Evolutionary conservation across 1,140 invertebrate genomes (phyloP), one percentile per base, ranked within the genome.

Genomic region (Cyphomyrmex costatus): DNA sequence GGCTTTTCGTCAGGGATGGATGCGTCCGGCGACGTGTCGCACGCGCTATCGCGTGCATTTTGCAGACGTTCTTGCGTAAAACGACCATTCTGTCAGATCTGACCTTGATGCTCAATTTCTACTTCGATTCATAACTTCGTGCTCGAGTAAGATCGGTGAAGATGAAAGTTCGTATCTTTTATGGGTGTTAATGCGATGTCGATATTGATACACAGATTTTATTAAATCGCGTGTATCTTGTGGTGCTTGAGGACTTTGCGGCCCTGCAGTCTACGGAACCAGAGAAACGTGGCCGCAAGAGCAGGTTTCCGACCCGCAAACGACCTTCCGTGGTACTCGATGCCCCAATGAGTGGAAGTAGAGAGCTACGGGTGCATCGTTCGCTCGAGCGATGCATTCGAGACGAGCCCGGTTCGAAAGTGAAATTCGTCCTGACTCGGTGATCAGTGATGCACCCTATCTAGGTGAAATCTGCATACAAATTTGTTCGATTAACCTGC

Each of bases 241-340:
- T 24, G 51, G 6, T 8, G 24, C 51, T 21, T 3, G 24, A 19
- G 49, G 24, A 61, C 42, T 46, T 83, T 73, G 79, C 79, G 79
- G 24, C 53, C 66, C 66, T 70, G 58, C 21, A 0, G 3, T n/a
- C 36, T 16, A 21, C 12, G 21, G 56, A 63, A 66, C 42, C 33
- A 61, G 66, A 82, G 49, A 68, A 86, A 86, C 53, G 77, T 51
- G 30, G 65, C 51, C 51, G 79, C 79, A 61, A 74, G 36, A 82
- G 65, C 77, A 46, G 74, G 53, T 89, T 87, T 89, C 24, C 74
- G 66, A 85, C 66, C 68, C 42, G 42, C 70, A 53, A 89, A 86
- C 84, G 83, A 86, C 30, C 80, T 90, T 90, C 88, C 88, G 89
- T 61, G 14, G 49, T 86, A 74, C 86, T n/a, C 84, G 87, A 89